Conservation (phyloP, 2,888 invertebrate genomes). For the Abrostola tripartita region DNA sequence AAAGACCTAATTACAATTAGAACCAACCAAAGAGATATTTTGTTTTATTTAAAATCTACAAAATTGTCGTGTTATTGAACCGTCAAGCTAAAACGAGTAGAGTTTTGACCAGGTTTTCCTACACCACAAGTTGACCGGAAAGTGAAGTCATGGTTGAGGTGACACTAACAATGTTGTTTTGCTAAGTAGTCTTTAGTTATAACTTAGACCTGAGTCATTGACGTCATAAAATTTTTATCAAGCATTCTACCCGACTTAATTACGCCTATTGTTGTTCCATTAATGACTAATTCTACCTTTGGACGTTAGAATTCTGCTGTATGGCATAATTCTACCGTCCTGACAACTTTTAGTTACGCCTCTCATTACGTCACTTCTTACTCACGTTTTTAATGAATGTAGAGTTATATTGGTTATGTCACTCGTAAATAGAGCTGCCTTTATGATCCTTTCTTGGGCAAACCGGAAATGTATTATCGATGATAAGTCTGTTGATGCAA, state of each 20-base stretch:
- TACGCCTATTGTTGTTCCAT: slow-evolving; percentile 47
- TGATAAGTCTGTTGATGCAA: slow-evolving; percentile 27
- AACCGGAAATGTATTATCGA: slow-evolving; percentile 38
- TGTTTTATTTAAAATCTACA: no score
- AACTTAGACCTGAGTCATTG: slow-evolving; percentile 44
- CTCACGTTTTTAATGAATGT: slow-evolving; percentile 31
- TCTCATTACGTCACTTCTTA: slow-evolving; percentile 48
- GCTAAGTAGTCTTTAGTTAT: slow-evolving; percentile 17
- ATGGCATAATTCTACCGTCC: slow-evolving; percentile 21
- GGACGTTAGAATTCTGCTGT: slow-evolving; percentile 31
- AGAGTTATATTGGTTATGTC: slow-evolving; percentile 11
- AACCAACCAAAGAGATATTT: no score
- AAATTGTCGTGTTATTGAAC: no score
- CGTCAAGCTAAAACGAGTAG: no score
- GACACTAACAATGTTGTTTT: slow-evolving; percentile 45
- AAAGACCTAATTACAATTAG: no score
- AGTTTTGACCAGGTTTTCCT: no score
- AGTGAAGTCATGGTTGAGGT: slow-evolving; percentile 46
- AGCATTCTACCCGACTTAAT: slow-evolving; percentile 46
- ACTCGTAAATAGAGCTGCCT: slow-evolving; percentile 21
- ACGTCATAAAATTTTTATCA: slow-evolving; percentile 49
- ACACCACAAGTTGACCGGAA: slow-evolving; percentile 19
- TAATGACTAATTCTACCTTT: slow-evolving; percentile 46
- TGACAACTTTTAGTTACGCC: slow-evolving; percentile 20
- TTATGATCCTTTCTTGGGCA: slow-evolving; percentile 20